These are phyloP conservation scores for Hemibagrus wyckioides DNA, from an alignment of 2,113 vertebrate species.

Conservation along the genomic window DNA sequence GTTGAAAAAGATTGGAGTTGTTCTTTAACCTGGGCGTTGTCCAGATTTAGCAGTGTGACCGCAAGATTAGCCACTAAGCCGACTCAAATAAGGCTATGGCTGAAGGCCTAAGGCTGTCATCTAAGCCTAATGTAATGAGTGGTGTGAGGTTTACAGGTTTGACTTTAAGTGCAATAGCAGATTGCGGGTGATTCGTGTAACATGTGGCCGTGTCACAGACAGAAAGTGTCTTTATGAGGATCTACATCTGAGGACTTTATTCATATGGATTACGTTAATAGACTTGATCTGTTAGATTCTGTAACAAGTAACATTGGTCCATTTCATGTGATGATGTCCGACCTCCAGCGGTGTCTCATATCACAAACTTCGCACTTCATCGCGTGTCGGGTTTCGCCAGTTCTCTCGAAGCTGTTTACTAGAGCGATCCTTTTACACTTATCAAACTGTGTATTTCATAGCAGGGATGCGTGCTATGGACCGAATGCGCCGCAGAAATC, in stretches of 20 bases:
- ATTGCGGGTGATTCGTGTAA: neutral
- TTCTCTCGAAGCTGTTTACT: conserved; percentile 75
- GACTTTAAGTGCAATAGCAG: conserved; percentile 40
- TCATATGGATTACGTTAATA: neutral
- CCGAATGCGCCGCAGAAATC: conserved; percentile 78
- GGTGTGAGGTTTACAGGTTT: conserved; percentile 32
- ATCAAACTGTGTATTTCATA: conserved; percentile 72
- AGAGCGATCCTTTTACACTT: conserved; percentile 73
- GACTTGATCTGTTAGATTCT: conserved; percentile 57
- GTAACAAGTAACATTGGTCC: conserved; percentile 50
- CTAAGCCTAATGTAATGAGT: conserved; percentile 48
- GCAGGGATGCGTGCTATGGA: conserved; percentile 65
- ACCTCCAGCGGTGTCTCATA: conserved; percentile 68
- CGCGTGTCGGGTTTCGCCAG: conserved; percentile 73
- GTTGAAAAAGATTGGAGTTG: neutral
- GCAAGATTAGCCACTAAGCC: conserved; percentile 34
- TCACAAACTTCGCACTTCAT: conserved; percentile 72
- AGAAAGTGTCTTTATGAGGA: neutral
- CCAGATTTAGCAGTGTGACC: conserved; percentile 31
- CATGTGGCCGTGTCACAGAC: neutral
- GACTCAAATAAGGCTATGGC: conserved; percentile 34
- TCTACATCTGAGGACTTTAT: neutral
- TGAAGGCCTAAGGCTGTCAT: conserved; percentile 32
- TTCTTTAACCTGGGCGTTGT: conserved; percentile 17
- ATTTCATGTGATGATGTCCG: conserved; percentile 64